These are phyloP conservation scores for Isurus oxyrinchus DNA, from an alignment of 2,113 vertebrate species.

Conservation along the genomic window DNA sequence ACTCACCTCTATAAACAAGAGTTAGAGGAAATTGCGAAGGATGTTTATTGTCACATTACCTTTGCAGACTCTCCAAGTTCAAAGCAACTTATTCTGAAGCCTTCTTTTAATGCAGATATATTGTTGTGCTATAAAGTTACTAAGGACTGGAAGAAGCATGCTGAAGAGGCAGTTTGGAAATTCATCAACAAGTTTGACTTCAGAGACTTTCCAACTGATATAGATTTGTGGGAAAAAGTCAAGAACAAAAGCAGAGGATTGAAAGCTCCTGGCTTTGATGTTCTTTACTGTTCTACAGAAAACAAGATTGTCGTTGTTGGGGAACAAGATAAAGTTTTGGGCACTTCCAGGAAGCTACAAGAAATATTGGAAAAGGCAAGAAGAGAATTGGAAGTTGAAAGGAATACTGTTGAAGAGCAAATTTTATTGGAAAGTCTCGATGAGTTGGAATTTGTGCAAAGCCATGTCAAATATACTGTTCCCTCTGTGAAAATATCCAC, in stretches of 20 bases:
- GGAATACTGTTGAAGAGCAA: slow-evolving; percentile 42
- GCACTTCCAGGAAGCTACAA: slow-evolving; percentile 38
- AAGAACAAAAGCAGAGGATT: slow-evolving; percentile 31
- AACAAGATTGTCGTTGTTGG: slow-evolving; percentile 44
- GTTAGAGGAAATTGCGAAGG: slow-evolving; percentile 40
- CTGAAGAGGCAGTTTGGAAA: slow-evolving; percentile 37
- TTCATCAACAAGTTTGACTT: slow-evolving; percentile 41
- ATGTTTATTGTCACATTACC: slow-evolving; percentile 40
- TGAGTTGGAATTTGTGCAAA: slow-evolving; percentile 43
- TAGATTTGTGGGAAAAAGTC: slow-evolving; percentile 45
- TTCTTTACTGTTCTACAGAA: slow-evolving; percentile 38
- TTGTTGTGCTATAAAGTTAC: slow-evolving; percentile 43
- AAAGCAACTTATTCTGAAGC: slow-evolving; percentile 39
- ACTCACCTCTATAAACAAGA: slow-evolving; percentile 38
- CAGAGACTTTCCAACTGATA: slow-evolving; percentile 35
- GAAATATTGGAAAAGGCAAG: slow-evolving; percentile 39
- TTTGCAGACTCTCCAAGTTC: slow-evolving; percentile 36
- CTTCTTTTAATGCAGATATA: slow-evolving; percentile 42
- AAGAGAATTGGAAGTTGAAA: slow-evolving; percentile 42
- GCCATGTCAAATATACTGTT: slow-evolving; percentile 40
- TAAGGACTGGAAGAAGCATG: slow-evolving; percentile 44
- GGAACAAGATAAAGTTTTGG: slow-evolving; percentile 28
- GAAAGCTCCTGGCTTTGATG: slow-evolving; percentile 11
- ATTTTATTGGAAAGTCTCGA: slow-evolving; percentile 43
- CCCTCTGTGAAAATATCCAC: slow-evolving; percentile 39